Conservation (phyloP, 2,113 vertebrate genomes). For the Mohoua ochrocephala region DNA sequence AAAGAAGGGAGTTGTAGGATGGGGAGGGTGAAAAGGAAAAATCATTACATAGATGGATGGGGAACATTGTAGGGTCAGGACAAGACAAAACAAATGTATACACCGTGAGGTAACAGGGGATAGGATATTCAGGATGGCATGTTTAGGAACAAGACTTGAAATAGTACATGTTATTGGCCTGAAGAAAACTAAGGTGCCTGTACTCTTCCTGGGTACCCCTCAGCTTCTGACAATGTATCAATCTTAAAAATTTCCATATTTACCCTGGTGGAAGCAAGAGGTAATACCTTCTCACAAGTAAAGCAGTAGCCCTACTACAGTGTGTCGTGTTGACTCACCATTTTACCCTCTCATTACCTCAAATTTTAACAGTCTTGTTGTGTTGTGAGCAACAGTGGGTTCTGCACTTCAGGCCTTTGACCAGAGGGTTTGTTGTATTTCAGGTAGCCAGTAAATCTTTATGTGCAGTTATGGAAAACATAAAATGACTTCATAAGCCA, state of each 20-base stretch:
- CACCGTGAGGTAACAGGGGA: neutral
- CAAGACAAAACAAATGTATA: neutral
- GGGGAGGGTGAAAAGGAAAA: neutral
- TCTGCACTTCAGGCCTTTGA: neutral
- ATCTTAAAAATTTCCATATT: neutral
- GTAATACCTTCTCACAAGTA: fast-evolving
- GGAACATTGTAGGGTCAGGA: neutral
- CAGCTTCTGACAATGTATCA: neutral
- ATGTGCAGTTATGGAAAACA: neutral
- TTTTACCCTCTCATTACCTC: neutral
- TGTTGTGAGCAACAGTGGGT: neutral
- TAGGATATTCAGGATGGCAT: neutral
- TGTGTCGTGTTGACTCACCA: neutral
- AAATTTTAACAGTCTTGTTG: neutral
- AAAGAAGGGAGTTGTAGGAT: neutral
- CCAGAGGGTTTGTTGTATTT: neutral
- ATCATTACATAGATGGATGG: fast-evolving
- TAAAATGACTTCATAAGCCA: conserved; percentile 38
- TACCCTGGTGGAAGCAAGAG: neutral
- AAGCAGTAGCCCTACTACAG: neutral
- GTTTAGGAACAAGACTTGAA: neutral
- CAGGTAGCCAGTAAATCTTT: conserved; percentile 1
- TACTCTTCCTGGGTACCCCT: neutral
- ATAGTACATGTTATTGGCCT: neutral
- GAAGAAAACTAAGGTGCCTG: neutral